Conservation (phyloP, 2,888 invertebrate genomes). For the Ommatoiulus sabulosus region DNA sequence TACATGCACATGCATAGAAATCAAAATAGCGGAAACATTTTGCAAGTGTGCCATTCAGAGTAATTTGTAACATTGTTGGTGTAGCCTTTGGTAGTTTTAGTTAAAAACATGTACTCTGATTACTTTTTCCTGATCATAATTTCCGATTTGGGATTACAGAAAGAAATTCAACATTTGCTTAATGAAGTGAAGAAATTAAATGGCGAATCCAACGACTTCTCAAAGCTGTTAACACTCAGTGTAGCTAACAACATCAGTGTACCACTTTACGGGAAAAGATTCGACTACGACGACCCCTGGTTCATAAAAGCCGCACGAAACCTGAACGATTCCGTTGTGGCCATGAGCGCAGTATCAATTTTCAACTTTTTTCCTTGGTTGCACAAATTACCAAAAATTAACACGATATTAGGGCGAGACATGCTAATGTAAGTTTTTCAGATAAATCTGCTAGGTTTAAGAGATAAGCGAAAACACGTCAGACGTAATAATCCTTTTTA, state of each 20-base stretch:
- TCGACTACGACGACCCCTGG: constrained; percentile 53
- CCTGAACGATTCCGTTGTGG: background rate
- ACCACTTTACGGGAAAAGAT: constrained; percentile 45
- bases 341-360: background rate
- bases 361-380: constrained; percentile 54
- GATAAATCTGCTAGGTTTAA: no score
- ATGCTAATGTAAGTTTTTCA: background rate
- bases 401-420: background rate
- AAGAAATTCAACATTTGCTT: constrained; percentile 54
- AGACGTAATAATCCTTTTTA: background rate
- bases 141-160: no score
- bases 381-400: constrained; percentile 27
- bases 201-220: background rate
- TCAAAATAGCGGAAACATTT: no score
- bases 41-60: no score
- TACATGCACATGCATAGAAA: no score
- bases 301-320: background rate
- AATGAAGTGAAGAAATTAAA: constrained; percentile 41
- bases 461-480: no score
- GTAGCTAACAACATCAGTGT: constrained; percentile 52
- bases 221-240: background rate
- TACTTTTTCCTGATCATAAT: no score
- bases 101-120: no score
- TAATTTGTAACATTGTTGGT: no score
- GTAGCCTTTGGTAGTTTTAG: no score